Evolutionary conservation across 2,888 invertebrate genomes (phyloP).

Genomic region (Pemphredon lugubris): DNA sequence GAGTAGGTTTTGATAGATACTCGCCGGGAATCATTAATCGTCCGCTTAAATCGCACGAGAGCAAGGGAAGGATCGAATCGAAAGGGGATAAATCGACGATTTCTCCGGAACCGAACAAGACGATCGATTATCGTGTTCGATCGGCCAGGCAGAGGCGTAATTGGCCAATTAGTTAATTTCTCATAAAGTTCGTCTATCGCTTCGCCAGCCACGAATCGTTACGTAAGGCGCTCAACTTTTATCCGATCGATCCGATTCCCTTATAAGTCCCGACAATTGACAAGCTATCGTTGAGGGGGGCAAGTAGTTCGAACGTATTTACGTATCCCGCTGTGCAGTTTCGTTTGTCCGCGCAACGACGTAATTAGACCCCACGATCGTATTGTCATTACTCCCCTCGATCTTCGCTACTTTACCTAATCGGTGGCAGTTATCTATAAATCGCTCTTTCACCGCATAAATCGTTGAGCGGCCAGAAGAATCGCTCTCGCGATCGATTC

Average conservation of each 20-base stretch:
- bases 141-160: constrained; percentile 64
- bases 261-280: constrained; percentile 42
- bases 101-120: constrained; percentile 63
- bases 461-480: neutral
- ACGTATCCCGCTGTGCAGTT: constrained; percentile 6
- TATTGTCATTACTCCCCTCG: constrained; percentile 22
- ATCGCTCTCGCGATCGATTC: constrained; percentile 10
- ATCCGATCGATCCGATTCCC: constrained; percentile 32
- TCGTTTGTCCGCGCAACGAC: neutral
- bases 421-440: constrained; percentile 10
- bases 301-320: constrained; percentile 19
- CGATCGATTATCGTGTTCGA: constrained; percentile 64
- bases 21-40: constrained; percentile 26
- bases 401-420: constrained; percentile 28
- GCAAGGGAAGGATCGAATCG: neutral
- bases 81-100: constrained; percentile 59
- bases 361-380: neutral
- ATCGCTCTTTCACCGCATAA: constrained; percentile 2
- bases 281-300: constrained; percentile 16
- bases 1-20: too few species aligned
- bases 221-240: constrained; percentile 28
- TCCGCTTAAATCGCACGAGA: constrained; percentile 24
- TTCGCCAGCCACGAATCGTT: constrained; percentile 45
- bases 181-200: constrained; percentile 64
- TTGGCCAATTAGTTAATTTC: constrained; percentile 74